Evolutionary conservation across 2,888 invertebrate species (phyloP).

Genomic region (Agonopterix arenella): DNA sequence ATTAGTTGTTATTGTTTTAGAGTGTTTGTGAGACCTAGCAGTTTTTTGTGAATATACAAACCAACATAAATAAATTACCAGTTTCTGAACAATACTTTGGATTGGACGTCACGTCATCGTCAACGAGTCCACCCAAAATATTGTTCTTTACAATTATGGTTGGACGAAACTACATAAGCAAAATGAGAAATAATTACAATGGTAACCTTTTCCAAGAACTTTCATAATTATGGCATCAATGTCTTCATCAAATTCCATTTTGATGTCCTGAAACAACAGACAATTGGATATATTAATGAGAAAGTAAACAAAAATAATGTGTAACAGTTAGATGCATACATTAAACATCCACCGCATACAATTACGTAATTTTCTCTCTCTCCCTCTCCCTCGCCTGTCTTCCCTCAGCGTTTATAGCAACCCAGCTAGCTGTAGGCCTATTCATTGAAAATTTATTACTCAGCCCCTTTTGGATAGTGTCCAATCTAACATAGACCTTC

Average conservation of each 20-base stretch:
- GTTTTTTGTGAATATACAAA: no score
- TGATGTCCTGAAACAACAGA: slow-evolving; percentile 26
- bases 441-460: slow-evolving; percentile 34
- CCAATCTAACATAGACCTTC: slow-evolving; percentile 10
- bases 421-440: slow-evolving; percentile 28
- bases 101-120: no score
- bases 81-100: no score
- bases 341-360: slow-evolving; percentile 9
- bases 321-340: slow-evolving; percentile 9
- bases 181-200: no score
- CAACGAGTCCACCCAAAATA: no score
- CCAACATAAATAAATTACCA: no score
- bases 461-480: slow-evolving; percentile 20
- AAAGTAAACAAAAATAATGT: no score
- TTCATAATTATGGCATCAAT: slow-evolving; percentile 27
- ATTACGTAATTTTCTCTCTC: slow-evolving; percentile 22
- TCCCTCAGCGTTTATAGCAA: slow-evolving; percentile 35
- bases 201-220: slow-evolving; percentile 23
- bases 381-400: slow-evolving; percentile 13
- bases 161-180: no score
- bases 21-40: no score
- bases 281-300: no score
- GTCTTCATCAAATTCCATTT: slow-evolving; percentile 31
- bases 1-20: no score
- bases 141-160: no score